A percentile compares a stretch with the other conserved stretches of the same genome.
Conservation (phyloP, 1,140 invertebrate species). For the Leptopilina clavipes region DNA sequence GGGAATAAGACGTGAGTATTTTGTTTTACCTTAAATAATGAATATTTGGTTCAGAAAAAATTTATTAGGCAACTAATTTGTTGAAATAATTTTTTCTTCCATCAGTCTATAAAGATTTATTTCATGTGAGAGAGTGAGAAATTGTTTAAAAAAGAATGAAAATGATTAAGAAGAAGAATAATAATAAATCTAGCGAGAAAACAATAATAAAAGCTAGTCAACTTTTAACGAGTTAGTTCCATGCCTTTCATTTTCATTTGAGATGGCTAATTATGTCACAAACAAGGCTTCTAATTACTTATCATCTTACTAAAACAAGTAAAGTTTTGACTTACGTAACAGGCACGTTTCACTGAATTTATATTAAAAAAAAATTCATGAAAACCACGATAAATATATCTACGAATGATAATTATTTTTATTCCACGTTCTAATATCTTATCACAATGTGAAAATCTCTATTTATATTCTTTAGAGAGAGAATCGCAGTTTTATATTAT, state of each 20-base stretch:
- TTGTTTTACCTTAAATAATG: too few species aligned
- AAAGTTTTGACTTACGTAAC: background rate
- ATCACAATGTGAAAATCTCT: background rate
- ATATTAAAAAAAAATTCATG: background rate
- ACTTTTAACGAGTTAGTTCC: conserved; percentile 19
- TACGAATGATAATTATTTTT: background rate
- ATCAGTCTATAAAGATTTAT: too few species aligned
- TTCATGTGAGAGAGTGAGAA: too few species aligned
- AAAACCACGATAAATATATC: background rate
- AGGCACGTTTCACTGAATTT: background rate
- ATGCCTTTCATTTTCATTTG: background rate
- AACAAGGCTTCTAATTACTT: conserved; percentile 3
- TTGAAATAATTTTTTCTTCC: too few species aligned
- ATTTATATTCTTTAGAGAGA: background rate
- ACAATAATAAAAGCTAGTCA: background rate
- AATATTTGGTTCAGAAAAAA: background rate
- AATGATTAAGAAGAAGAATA: background rate
- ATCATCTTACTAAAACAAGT: background rate
- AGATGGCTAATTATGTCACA: conserved; percentile 9
- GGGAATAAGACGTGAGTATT: conserved; percentile 86
- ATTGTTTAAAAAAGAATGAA: too few species aligned
- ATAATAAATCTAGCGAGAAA: background rate
- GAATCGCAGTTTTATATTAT: too few species aligned
- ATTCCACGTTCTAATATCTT: background rate
- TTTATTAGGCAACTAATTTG: background rate